Base-by-base conservation (phyloP, 2,113 vertebrate species). In the Dipodomys ordii region DNA sequence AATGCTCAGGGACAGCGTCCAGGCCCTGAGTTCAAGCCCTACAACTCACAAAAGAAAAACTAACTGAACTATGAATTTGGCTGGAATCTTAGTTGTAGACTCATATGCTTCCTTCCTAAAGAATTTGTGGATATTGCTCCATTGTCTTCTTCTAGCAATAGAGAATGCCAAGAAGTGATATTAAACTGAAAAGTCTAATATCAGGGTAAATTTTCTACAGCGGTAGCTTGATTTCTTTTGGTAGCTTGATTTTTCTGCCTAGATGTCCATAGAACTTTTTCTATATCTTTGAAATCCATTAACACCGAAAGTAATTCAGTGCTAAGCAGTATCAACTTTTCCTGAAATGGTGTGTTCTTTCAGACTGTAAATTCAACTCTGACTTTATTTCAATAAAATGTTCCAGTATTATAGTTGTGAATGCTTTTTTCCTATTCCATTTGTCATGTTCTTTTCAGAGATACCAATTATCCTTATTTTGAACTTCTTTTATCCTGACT, bases 301-400 rank as follows among this genome's bases (percentile, higher is more conserved):
- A 95, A 53, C 39, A 80, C 30, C 64, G 64, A 84, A 92, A 71
- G 11, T 28, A 30, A 79, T 82, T 91, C 80, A 79, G 30, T 71
- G 30, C 44, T 27, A 77, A 88, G 35, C n/a, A 88, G 6, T 35
- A 74, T 65, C 62, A 87, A 19, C 35, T 88, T 82, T 49, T 82
- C 65, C 88, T 85, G 71, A 93, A 93, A 92, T 46, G 39, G 16
- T 25, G 39, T 69, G 4, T 65, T 92, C 49, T 91, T 91, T 80
- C 46, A 77, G 35, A 46, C 65, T 79, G 2, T 82, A 82, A 79
- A 92, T 64, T 73, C 57, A 83, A 73, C 39, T 79, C 67, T 88
- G 89, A 64, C 28, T 94, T 85, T 84, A 85, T 91, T 78, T 91
- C 74, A 92, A 22, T 71, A 94, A 92, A 94, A 91, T 92, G 76